phyloP scores from a whole-genome alignment of 2,888 invertebrate species.

The Hirtodrosophila duncani region DNA sequence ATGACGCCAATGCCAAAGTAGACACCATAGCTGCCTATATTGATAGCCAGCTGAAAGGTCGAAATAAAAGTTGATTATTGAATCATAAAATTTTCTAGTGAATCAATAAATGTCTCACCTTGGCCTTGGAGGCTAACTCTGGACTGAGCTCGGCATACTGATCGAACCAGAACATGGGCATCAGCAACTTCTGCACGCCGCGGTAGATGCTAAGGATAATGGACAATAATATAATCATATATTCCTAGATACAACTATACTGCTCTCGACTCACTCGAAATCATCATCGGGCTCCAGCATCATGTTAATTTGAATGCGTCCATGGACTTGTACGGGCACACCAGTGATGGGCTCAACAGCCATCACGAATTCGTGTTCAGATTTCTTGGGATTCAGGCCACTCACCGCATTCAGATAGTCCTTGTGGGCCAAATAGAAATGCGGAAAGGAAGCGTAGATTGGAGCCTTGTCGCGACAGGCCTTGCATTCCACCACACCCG shows the following conservation, averaged over 20 bases:
- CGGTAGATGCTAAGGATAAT: slow-evolving; percentile 79
- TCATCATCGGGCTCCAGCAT: slow-evolving; percentile 79
- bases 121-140: slow-evolving; percentile 79
- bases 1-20: slow-evolving; percentile 70
- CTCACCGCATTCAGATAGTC: slow-evolving; percentile 82
- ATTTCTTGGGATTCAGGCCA: slow-evolving; percentile 83
- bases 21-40: slow-evolving; percentile 69
- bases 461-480: slow-evolving; percentile 89
- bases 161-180: slow-evolving; percentile 89
- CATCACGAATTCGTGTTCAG: slow-evolving; percentile 83
- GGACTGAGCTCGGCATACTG: slow-evolving; percentile 82
- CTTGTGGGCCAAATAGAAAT: slow-evolving; percentile 87
- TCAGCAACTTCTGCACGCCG: slow-evolving; percentile 80
- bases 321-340: slow-evolving; percentile 86
- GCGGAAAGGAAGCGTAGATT: slow-evolving; percentile 88
- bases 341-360: slow-evolving; percentile 87
- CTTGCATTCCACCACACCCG: slow-evolving; percentile 86
- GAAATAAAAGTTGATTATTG: neutral
- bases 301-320: slow-evolving; percentile 88
- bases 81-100: neutral
- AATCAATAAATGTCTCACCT: slow-evolving; percentile 43
- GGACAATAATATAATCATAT: neutral
- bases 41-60: slow-evolving; percentile 65
- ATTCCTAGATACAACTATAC: too few relatives aligned
- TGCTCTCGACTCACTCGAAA: slow-evolving; percentile 82